Evolutionary conservation across 2,797 vertebrate genomes (phyloP).

Genomic region (Manis javanica): DNA sequence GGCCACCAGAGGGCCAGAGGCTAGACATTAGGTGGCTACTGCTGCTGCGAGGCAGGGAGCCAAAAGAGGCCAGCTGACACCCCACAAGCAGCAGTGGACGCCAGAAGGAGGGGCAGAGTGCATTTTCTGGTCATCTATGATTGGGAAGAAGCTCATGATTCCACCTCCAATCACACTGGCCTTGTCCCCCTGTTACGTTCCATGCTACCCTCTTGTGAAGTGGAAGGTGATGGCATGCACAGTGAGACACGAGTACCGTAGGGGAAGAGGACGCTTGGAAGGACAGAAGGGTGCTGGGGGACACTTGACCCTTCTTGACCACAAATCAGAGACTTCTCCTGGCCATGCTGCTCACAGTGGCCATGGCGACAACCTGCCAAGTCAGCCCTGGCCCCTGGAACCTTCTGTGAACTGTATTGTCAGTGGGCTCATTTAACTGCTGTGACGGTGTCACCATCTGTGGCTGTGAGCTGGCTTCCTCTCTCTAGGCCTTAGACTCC

Average conservation of each 20-base stretch:
- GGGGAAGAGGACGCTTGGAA: background rate
- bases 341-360: background rate
- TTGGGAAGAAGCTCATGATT: background rate
- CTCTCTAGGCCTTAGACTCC: background rate
- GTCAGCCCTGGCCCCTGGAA: background rate
- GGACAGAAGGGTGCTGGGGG: background rate
- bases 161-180: background rate
- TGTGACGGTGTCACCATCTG: background rate
- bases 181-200: background rate
- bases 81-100: background rate
- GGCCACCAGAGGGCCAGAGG: background rate
- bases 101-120: background rate
- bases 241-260: background rate
- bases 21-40: background rate
- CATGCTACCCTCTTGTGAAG: background rate
- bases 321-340: background rate
- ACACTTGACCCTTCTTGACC: background rate
- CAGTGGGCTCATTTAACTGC: background rate
- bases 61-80: background rate
- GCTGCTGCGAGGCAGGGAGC: background rate
- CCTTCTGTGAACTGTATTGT: background rate
- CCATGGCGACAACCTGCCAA: background rate
- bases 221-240: background rate
- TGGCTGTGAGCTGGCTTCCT: background rate
- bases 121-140: background rate